Base-by-base conservation (phyloP, 2,113 vertebrate genomes). In the Aix galericulata region DNA sequence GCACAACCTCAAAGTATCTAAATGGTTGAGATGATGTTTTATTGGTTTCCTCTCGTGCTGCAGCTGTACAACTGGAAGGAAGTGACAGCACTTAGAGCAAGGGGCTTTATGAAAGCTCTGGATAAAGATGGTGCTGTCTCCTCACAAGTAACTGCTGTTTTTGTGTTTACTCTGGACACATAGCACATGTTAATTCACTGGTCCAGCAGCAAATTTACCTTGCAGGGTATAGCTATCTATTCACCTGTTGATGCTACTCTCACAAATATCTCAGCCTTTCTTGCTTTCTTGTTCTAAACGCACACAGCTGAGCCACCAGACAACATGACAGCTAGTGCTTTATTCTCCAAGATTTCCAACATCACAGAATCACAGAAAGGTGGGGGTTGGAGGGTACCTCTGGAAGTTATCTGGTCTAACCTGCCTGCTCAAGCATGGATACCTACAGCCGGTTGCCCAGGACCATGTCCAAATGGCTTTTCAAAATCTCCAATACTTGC, bases 251-350 rank as follows among this genome's bases (percentile, higher is more conserved):
- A 27, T 55, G 31, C 8, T 56, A 34, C 25, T 79, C 5, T 68
- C 56, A 34, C 12, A 66, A 56, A 72, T 63, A 67, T 32, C 12
- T 94, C 26, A 8, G 7, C 11, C 26, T 73, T 71, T 75, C n/a
- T 71, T 56, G 32, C 26, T 73, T 71, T 75, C n/a, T 71, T 56
- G 32, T 80, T 58, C 44, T 71, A 63, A 62, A 36, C 31, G 80
- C 31, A 55, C 80, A 44, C 4, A 31, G 5, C 6, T 4, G 2
- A 4, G 0, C 1, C 3, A 3, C 5, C 14, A 42, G 66, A 68
- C 25, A 22, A 26, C 8, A 18, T 55, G 25, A 55, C 15, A 88
- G 36, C 11, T 2, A 0, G 18, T 9, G 22, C 2, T 38, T 82
- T 36, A n/a, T 64, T 55, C 17, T 67, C 34, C 31, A 64, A 15